Conservation (phyloP, 2,888 invertebrate genomes). For the Drosophila mimica region DNA sequence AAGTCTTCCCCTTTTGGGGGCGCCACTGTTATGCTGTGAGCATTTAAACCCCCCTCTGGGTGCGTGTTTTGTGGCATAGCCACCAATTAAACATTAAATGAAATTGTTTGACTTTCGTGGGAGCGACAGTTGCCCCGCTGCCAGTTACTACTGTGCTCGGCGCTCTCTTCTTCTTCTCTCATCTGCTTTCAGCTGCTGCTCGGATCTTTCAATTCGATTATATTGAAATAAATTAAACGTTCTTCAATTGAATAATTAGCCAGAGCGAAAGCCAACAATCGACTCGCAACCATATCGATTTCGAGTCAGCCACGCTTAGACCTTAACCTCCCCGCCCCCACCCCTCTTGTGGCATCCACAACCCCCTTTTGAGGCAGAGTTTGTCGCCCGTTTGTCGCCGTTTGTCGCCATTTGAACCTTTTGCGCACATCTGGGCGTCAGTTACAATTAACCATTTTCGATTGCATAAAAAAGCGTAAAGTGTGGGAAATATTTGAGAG, state of each 20-base stretch:
- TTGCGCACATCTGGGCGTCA: slow-evolving; percentile 72
- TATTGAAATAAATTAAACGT: slow-evolving; percentile 81
- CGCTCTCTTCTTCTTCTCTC: not conserved
- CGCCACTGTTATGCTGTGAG: slow-evolving; percentile 22
- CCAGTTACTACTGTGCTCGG: slow-evolving; percentile 11
- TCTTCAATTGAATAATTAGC: slow-evolving; percentile 81
- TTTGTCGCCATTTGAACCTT: slow-evolving; percentile 61
- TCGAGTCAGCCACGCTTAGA: slow-evolving; percentile 44
- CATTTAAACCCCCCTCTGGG: slow-evolving; percentile 23
- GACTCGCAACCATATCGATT: slow-evolving; percentile 45
- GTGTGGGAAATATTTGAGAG: slow-evolving; percentile 49
- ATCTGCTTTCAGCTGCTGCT: slow-evolving; percentile 40
- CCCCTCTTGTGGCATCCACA: not conserved
- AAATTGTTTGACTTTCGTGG: slow-evolving; percentile 81
- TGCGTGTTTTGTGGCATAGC: slow-evolving; percentile 17
- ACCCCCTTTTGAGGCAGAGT: slow-evolving; percentile 20
- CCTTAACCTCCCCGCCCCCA: not conserved
- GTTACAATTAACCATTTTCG: slow-evolving; percentile 66
- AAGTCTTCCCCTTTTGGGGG: not conserved
- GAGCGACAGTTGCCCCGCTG: slow-evolving; percentile 59
- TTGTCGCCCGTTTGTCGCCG: slow-evolving; percentile 66
- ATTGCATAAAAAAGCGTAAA: slow-evolving; percentile 38
- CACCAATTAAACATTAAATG: slow-evolving; percentile 72
- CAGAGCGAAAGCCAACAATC: slow-evolving; percentile 2
- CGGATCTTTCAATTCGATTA: slow-evolving; percentile 84